These are phyloP conservation scores for Python bivittatus DNA, from an alignment of 2,113 vertebrate genomes.

Conservation along the genomic window DNA sequence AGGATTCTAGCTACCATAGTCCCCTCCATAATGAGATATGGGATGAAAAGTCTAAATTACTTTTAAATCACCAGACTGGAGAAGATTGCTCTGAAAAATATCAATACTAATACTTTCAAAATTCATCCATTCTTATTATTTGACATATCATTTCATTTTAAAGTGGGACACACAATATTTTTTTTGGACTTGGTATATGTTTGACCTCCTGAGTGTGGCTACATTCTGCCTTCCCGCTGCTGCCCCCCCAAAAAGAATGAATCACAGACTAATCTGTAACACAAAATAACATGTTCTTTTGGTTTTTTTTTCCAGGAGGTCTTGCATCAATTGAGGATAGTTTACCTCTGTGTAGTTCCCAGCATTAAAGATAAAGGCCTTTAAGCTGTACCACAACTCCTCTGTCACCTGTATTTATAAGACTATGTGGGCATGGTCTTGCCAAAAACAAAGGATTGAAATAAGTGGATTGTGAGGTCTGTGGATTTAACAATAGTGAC, in stretches of 20 bases:
- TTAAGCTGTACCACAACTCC: neutral
- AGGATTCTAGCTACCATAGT: neutral
- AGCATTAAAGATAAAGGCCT: neutral
- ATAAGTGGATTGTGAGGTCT: neutral
- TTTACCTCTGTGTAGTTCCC: neutral
- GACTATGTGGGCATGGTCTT: neutral
- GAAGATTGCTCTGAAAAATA: neutral
- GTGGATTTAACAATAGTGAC: neutral
- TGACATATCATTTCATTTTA: neutral
- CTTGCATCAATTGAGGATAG: neutral
- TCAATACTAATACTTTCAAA: neutral
- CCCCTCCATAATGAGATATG: neutral
- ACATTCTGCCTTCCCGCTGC: neutral
- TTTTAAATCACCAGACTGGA: neutral
- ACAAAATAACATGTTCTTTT: neutral
- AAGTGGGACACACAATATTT: neutral
- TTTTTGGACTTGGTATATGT: neutral
- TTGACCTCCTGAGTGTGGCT: neutral
- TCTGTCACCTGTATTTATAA: neutral
- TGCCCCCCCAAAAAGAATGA: neutral
- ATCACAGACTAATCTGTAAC: neutral
- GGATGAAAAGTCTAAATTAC: neutral
- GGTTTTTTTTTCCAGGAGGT: neutral
- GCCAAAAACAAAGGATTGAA: neutral
- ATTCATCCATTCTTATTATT: neutral